A percentile compares a stretch with the other conserved stretches of the same genome.
These are phyloP conservation scores for Eupithecia exiguata DNA, from an alignment of 2,888 invertebrate species.

Conservation along the genomic window DNA sequence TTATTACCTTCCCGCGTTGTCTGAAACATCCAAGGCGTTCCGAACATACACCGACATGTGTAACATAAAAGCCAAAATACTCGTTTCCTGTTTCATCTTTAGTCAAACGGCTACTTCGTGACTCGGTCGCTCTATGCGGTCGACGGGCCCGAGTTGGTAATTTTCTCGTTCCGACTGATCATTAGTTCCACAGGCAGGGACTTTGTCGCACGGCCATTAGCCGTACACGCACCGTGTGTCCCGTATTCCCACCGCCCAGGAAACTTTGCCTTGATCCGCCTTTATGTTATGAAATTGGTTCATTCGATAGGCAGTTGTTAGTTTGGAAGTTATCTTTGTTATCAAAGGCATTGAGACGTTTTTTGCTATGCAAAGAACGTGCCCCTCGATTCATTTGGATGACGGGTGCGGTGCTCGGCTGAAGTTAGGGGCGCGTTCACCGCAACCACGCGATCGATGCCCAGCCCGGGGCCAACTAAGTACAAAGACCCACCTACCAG, in stretches of 20 bases:
- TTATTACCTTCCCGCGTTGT: slow-evolving; percentile 27
- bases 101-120: slow-evolving; percentile 66
- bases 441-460: slow-evolving; percentile 78
- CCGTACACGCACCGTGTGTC: slow-evolving; percentile 62
- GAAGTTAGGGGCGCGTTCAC: slow-evolving; percentile 77
- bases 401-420: slow-evolving; percentile 65
- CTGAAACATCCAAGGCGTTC: slow-evolving; percentile 31
- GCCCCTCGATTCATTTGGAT: slow-evolving; percentile 58
- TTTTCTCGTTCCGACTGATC: slow-evolving; percentile 79
- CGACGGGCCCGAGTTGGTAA: slow-evolving; percentile 64
- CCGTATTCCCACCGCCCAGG: slow-evolving; percentile 42
- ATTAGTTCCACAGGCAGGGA: slow-evolving; percentile 76
- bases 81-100: slow-evolving; percentile 50
- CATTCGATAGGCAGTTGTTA: slow-evolving; percentile 25
- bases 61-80: slow-evolving; percentile 54
- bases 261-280: slow-evolving; percentile 46
- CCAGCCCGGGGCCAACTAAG: slow-evolving; percentile 63
- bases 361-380: slow-evolving; percentile 59
- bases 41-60: slow-evolving; percentile 37
- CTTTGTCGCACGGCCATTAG: slow-evolving; percentile 74
- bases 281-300: neutral
- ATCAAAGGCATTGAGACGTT: slow-evolving; percentile 54
- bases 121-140: slow-evolving; percentile 71
- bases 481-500: slow-evolving; percentile 68
- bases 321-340: slow-evolving; percentile 37